These are phyloP conservation scores for Phaethon lepturus DNA, from an alignment of 2,113 vertebrate genomes.

Conservation along the genomic window DNA sequence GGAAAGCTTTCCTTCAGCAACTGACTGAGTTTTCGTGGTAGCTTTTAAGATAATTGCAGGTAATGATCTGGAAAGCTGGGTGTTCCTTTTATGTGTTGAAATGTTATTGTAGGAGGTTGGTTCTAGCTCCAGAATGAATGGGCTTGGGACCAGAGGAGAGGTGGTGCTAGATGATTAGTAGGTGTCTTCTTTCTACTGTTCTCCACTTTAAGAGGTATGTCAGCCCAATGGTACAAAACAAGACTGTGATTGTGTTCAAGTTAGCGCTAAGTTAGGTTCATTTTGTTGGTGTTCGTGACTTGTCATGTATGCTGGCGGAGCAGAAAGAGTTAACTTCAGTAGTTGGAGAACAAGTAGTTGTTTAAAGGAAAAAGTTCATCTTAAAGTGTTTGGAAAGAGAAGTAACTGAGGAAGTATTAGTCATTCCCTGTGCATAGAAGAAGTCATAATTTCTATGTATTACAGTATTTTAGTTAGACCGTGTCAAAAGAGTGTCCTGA, in stretches of 20 bases:
- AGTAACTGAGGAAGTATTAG: constrained; percentile 21
- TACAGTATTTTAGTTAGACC: not conserved
- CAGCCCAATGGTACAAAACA: not conserved
- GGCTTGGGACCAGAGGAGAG: not conserved
- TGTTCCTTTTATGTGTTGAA: not conserved
- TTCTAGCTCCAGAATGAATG: not conserved
- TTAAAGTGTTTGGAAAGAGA: not conserved
- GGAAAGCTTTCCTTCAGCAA: not conserved
- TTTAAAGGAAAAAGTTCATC: not conserved
- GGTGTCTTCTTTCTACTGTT: not conserved
- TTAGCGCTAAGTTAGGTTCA: not conserved
- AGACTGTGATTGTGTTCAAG: not conserved
- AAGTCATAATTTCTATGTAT: not conserved
- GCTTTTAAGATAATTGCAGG: not conserved
- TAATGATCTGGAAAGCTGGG: not conserved
- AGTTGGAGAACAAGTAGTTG: not conserved
- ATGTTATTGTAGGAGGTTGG: not conserved
- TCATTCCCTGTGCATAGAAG: not conserved
- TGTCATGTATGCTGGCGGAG: not conserved
- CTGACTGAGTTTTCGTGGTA: not conserved
- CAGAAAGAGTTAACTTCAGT: not conserved
- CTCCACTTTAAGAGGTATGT: not conserved
- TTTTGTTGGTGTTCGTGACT: not conserved
- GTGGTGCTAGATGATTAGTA: not conserved
- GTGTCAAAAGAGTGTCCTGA: not conserved